phyloP scores from a whole-genome alignment of 2,888 invertebrate genomes.

The Lasioglossum zephyrum region DNA sequence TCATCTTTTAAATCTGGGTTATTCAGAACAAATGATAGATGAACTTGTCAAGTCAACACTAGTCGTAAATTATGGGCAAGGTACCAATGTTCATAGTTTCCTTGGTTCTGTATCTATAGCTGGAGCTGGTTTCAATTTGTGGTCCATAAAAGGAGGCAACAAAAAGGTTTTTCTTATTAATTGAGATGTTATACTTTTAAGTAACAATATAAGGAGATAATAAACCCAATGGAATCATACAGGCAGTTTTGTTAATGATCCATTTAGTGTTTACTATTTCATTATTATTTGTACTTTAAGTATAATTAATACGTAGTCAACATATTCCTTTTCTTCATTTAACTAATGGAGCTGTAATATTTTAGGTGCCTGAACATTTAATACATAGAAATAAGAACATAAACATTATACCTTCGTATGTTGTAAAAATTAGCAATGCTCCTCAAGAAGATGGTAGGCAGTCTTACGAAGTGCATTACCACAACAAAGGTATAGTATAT shows the following conservation, averaged over 20 bases:
- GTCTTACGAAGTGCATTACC: constrained; percentile 77
- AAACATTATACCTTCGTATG: constrained; percentile 69
- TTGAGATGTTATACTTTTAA: background rate
- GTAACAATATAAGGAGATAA: background rate
- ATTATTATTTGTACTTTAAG: background rate
- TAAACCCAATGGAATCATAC: background rate
- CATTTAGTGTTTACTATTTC: background rate
- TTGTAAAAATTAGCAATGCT: constrained; percentile 74
- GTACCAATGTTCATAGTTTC: constrained; percentile 85
- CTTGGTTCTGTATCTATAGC: constrained; percentile 85
- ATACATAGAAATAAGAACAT: constrained; percentile 75
- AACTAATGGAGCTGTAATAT: constrained; percentile 37
- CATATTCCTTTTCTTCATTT: background rate
- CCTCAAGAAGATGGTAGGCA: constrained; percentile 41
- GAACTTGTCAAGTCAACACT: constrained; percentile 86
- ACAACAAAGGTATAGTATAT: constrained; percentile 65
- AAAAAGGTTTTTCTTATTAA: constrained; percentile 78
- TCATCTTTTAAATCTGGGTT: constrained; percentile 83
- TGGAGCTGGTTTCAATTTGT: constrained; percentile 85
- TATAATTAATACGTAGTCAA: background rate
- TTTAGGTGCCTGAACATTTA: constrained; percentile 78
- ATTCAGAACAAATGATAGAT: constrained; percentile 85
- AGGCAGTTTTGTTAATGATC: background rate
- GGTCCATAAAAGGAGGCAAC: constrained; percentile 88
- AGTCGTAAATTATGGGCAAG: constrained; percentile 88